Percentiles rank a stretch among this genome's conserved stretches.
phyloP scores from a whole-genome alignment of 2,888 invertebrate species.

The Pachydiplax longipennis region DNA sequence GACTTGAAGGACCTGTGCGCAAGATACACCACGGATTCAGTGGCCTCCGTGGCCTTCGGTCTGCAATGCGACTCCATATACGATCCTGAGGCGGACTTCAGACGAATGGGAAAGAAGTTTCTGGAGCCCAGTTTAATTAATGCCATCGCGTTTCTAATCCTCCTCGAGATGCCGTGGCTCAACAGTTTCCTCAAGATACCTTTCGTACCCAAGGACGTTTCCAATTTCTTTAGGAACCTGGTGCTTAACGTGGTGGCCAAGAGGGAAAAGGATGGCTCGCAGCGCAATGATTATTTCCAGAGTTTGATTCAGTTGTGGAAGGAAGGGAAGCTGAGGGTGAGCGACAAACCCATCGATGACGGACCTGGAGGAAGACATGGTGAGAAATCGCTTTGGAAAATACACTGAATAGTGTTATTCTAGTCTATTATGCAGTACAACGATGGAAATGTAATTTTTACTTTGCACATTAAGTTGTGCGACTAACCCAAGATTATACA shows the following conservation, averaged over 20 bases:
- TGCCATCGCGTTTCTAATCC: conserved; percentile 7
- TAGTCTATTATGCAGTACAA: no score
- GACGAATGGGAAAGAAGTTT: conserved; percentile 18
- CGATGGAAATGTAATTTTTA: no score
- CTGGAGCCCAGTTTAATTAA: background rate
- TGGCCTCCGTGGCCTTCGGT: conserved; percentile 46
- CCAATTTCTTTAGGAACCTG: conserved; percentile 21
- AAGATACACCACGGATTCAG: conserved; percentile 46
- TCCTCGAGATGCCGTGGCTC: background rate
- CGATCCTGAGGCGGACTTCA: conserved; percentile 30
- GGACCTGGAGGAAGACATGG: background rate
- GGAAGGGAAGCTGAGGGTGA: background rate
- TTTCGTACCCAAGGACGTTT: background rate
- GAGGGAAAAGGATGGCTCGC: background rate
- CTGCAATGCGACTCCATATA: conserved; percentile 46
- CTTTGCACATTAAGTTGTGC: no score
- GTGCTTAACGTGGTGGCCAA: background rate
- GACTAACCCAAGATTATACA: no score
- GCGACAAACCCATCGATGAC: background rate
- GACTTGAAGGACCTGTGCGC: conserved; percentile 47
- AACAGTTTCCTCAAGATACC: background rate
- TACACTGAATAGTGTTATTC: no score
- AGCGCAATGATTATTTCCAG: conserved; percentile 36
- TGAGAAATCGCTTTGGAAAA: background rate
- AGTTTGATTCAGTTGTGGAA: conserved; percentile 20